Evolutionary conservation across 92 coral and sea anemone genomes (phyloP).

Genomic region (Galaxea fascicularis): DNA sequence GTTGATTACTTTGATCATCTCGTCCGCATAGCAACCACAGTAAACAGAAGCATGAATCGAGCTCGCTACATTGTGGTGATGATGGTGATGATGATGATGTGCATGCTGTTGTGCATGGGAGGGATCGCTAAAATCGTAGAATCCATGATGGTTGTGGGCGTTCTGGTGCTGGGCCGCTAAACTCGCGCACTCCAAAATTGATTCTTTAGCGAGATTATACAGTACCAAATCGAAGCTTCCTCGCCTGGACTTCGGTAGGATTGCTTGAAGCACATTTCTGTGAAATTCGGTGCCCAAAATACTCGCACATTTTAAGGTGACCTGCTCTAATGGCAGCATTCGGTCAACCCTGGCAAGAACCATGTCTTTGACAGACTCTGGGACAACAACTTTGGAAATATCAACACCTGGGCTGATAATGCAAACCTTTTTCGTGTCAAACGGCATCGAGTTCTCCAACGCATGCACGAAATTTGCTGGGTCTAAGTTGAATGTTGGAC

Average conservation of each 20-base stretch:
- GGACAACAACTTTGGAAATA: conserved; percentile 83
- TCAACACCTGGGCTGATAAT: conserved; percentile 90
- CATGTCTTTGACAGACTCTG: conserved; percentile 98
- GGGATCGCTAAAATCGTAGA: conserved; percentile 93
- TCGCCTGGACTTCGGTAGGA: conserved; percentile 80
- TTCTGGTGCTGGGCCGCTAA: conserved; percentile 88
- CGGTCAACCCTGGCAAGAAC: conserved; percentile 97
- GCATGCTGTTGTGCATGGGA: conserved; percentile 90
- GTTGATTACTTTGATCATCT: conserved; percentile 89
- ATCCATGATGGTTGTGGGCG: conserved; percentile 98
- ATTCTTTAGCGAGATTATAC: conserved; percentile 91
- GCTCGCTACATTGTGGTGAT: conserved; percentile 93
- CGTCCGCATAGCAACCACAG: conserved; percentile 95
- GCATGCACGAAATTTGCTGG: conserved; percentile 76
- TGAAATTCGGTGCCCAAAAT: conserved; percentile 86
- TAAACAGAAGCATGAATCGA: conserved; percentile 87
- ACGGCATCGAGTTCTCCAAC: conserved; percentile 73
- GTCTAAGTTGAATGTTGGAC: conserved; percentile 45
- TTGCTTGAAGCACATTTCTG: conserved; percentile 83
- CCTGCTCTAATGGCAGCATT: conserved; percentile 90
- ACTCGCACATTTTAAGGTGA: conserved; percentile 89
- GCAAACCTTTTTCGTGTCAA: conserved; percentile 82
- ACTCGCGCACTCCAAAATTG: conserved; percentile 92
- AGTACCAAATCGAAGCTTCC: conserved; percentile 73
- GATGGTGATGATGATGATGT: conserved; percentile 98